A percentile compares a stretch with the other conserved stretches of the same genome.
Evolutionary conservation across 1,140 invertebrate genomes (phyloP).

Genomic region (Drusus annulatus): DNA sequence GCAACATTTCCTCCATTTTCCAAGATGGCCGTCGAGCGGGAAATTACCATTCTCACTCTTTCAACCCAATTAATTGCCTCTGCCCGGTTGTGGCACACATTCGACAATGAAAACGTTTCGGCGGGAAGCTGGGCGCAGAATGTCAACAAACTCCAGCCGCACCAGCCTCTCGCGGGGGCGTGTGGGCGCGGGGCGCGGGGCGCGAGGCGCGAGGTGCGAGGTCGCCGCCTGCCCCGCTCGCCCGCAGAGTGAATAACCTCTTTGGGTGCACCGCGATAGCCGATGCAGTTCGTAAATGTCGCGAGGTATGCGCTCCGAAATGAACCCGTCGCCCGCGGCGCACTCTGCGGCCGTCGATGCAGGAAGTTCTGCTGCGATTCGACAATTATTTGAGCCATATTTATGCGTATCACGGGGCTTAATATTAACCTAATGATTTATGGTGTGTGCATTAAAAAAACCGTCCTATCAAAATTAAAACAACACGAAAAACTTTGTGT

Average conservation of each 20-base stretch:
- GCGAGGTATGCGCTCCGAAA: too few relatives aligned
- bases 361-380: too few relatives aligned
- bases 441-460: too few relatives aligned
- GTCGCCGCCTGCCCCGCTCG: not conserved
- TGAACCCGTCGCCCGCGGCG: too few relatives aligned
- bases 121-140: not conserved
- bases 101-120: conserved; percentile 23
- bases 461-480: too few relatives aligned
- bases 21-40: not conserved
- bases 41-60: not conserved
- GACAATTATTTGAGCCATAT: too few relatives aligned
- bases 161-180: too few relatives aligned
- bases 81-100: conserved; percentile 10
- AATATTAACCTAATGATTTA: too few relatives aligned
- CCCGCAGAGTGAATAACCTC: conserved; percentile 42
- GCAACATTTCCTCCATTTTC: not conserved
- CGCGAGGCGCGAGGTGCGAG: too few relatives aligned
- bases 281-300: conserved; percentile 33
- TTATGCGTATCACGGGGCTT: too few relatives aligned
- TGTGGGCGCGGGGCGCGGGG: too few relatives aligned
- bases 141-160: conserved; percentile 26
- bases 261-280: conserved; percentile 44
- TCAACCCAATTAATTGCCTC: not conserved
- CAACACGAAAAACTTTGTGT: too few relatives aligned
- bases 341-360: not conserved